phyloP scores from a whole-genome alignment of 2,113 vertebrate genomes.

The Motacilla alba region DNA sequence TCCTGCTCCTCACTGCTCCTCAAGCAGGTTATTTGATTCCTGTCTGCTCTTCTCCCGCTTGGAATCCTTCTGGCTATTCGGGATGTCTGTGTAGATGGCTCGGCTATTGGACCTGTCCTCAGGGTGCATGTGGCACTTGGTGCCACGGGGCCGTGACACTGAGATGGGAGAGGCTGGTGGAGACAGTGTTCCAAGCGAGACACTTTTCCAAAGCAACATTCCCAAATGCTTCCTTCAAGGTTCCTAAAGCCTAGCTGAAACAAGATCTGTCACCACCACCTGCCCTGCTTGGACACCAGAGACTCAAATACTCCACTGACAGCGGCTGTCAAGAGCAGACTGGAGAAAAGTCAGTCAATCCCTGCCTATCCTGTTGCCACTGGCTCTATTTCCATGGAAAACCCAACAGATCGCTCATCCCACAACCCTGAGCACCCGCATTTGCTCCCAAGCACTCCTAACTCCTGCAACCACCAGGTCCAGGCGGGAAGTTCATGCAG shows the following conservation, averaged over 20 bases:
- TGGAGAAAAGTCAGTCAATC: not conserved
- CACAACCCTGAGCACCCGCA: not conserved
- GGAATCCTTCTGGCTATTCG: not conserved
- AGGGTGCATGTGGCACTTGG: fast-evolving
- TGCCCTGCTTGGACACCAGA: not conserved
- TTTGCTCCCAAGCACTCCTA: not conserved
- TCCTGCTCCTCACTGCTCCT: not conserved
- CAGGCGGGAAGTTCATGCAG: not conserved
- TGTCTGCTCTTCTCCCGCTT: not conserved
- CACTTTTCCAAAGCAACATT: not conserved
- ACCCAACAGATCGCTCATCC: fast-evolving
- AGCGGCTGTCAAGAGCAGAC: fast-evolving
- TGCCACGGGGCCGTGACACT: fast-evolving
- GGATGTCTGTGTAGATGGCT: fast-evolving
- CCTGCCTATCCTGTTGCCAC: not conserved
- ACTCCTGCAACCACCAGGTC: not conserved
- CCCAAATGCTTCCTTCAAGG: not conserved
- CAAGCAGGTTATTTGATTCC: not conserved
- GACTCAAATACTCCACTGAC: not conserved
- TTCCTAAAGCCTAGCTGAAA: not conserved
- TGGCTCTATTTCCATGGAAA: not conserved
- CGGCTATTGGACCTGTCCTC: fast-evolving
- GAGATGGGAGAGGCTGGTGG: not conserved
- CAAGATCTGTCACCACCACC: not conserved
- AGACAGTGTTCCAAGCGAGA: fast-evolving